phyloP scores from a whole-genome alignment of 2,797 vertebrate species.

The Pseudochromis fuscus region DNA sequence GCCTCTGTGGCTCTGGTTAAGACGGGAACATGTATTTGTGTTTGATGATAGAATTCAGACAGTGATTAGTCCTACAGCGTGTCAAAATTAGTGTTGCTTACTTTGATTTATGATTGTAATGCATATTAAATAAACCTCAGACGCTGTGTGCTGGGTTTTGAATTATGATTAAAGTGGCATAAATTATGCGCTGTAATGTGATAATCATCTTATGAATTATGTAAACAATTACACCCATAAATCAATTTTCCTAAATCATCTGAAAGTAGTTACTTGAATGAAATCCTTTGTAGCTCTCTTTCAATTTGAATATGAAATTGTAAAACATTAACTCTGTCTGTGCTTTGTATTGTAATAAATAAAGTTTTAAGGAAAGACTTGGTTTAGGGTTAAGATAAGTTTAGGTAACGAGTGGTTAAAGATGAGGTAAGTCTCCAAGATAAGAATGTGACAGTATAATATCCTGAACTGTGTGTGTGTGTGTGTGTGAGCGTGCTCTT shows the following conservation, averaged over 20 bases:
- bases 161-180: conserved; percentile 64
- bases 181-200: conserved; percentile 69
- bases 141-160: conserved; percentile 52
- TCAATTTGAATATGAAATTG: conserved; percentile 46
- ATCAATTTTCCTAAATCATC: conserved; percentile 59
- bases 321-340: conserved; percentile 9
- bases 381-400: conserved; percentile 1
- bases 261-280: conserved; percentile 51
- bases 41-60: conserved; percentile 74
- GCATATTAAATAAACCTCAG: conserved; percentile 77
- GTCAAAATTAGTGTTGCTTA: conserved; percentile 71
- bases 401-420: conserved; percentile 1
- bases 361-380: not conserved
- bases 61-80: conserved; percentile 70
- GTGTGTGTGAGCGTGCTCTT: not conserved
- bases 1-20: conserved; percentile 72
- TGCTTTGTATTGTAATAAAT: conserved; percentile 12
- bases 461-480: conserved; percentile 30
- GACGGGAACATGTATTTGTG: conserved; percentile 68
- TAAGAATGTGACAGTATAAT: conserved; percentile 11
- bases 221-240: conserved; percentile 71
- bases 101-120: conserved; percentile 80
- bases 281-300: conserved; percentile 50
- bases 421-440: conserved; percentile 15
- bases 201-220: conserved; percentile 79